A percentile compares a stretch with the other conserved stretches of the same genome.
Conservation (phyloP, 2,888 invertebrate species). For the Cabera pusaria region DNA sequence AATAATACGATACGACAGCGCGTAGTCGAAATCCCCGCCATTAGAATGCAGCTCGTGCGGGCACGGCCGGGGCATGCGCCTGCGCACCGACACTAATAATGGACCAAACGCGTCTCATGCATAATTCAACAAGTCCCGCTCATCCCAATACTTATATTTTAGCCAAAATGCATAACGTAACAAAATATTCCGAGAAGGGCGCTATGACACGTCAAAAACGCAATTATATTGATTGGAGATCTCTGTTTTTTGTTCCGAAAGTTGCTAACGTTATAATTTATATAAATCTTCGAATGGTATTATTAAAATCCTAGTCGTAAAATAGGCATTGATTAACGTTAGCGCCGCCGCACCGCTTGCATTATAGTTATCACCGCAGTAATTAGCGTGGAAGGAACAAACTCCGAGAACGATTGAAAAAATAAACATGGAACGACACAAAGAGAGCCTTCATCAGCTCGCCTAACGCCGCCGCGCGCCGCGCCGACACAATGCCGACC, state of each 20-base stretch:
- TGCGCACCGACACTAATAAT: slow-evolving; percentile 66
- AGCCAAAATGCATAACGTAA: slow-evolving; percentile 40
- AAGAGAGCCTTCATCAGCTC: slow-evolving; percentile 70
- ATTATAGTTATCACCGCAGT: slow-evolving; percentile 57
- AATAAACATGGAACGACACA: slow-evolving; percentile 67
- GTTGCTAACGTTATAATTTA: not conserved
- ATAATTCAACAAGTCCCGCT: slow-evolving; percentile 69
- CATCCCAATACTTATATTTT: slow-evolving; percentile 61
- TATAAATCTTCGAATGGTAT: slow-evolving; percentile 1
- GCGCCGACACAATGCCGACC: slow-evolving; percentile 62
- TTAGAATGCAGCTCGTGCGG: slow-evolving; percentile 80
- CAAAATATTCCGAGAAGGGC: slow-evolving; percentile 28
- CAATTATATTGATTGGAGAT: slow-evolving; percentile 5
- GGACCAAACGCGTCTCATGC: slow-evolving; percentile 60
- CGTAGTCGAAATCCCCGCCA: slow-evolving; percentile 55
- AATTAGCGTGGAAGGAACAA: slow-evolving; percentile 54
- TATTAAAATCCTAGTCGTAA: slow-evolving; percentile 34
- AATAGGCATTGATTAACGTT: slow-evolving; percentile 45
- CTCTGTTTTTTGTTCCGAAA: slow-evolving; percentile 10
- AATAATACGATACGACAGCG: slow-evolving; percentile 62
- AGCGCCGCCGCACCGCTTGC: slow-evolving; percentile 42
- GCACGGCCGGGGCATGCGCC: slow-evolving; percentile 57
- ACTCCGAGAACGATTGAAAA: slow-evolving; percentile 62
- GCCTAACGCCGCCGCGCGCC: slow-evolving; percentile 25
- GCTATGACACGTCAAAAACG: slow-evolving; percentile 8